Evolutionary conservation across 2,888 invertebrate species (phyloP).

Genomic region (Oxyscelio sp.): DNA sequence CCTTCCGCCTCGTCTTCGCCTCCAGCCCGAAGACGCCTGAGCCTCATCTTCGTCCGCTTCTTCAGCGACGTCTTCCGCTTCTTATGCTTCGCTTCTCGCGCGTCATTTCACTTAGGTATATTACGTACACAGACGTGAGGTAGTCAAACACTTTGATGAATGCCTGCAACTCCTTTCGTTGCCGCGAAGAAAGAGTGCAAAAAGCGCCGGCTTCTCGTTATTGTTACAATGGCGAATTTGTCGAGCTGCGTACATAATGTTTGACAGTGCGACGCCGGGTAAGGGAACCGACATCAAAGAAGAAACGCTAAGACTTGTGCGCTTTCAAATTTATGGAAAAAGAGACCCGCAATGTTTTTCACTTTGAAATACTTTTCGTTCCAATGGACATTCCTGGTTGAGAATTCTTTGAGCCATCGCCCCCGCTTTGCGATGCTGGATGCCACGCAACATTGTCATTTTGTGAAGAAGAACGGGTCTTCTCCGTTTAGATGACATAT

Average conservation of each 20-base stretch:
- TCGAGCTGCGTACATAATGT: conserved; percentile 63
- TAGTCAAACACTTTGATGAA: conserved; percentile 73
- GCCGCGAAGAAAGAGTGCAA: conserved; percentile 47
- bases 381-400: conserved; percentile 44
- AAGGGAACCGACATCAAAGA: conserved; percentile 62
- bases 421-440: conserved; percentile 1
- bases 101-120: conserved; percentile 75
- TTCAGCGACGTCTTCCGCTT: conserved; percentile 22
- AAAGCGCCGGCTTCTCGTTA: conserved; percentile 66
- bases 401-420: conserved; percentile 7
- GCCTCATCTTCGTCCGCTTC: conserved; percentile 14
- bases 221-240: conserved; percentile 75
- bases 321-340: conserved; percentile 71
- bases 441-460: conserved; percentile 14
- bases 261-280: conserved; percentile 48
- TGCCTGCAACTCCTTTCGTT: conserved; percentile 62
- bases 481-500: background rate
- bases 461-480: conserved; percentile 1
- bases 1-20: conserved; percentile 51
- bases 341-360: conserved; percentile 47
- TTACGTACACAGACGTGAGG: conserved; percentile 72
- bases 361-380: conserved; percentile 53
- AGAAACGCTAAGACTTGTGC: conserved; percentile 53
- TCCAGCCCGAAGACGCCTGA: background rate
- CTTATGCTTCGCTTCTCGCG: conserved; percentile 45